These are phyloP conservation scores for Anarrhichthys ocellatus DNA, from an alignment of 2,113 vertebrate genomes.

Conservation along the genomic window DNA sequence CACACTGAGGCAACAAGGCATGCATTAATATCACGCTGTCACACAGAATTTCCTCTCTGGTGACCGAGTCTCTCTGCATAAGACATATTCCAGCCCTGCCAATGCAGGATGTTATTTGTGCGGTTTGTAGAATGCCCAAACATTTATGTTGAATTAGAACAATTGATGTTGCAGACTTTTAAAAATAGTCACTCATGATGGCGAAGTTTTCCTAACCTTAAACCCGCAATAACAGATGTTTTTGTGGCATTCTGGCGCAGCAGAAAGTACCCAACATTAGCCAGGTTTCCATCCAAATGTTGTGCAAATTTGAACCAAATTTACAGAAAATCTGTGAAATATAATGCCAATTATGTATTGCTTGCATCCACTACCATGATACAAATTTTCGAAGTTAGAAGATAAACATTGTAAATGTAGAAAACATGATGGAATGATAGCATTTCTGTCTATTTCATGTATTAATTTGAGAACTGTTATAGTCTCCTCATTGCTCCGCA, in stretches of 20 bases:
- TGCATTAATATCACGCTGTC: constrained; percentile 40
- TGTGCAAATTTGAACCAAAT: background rate
- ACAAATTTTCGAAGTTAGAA: background rate
- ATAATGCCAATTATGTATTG: background rate
- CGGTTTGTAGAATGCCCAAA: background rate
- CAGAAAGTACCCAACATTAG: background rate
- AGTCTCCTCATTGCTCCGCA: too few species aligned
- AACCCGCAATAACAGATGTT: background rate
- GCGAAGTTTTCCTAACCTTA: background rate
- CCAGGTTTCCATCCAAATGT: background rate
- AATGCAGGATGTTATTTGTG: background rate
- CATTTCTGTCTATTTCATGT: background rate
- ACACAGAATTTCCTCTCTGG: constrained; percentile 31
- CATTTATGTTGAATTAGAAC: background rate
- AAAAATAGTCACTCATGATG: background rate
- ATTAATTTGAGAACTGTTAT: too few species aligned
- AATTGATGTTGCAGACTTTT: background rate
- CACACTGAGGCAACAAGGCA: constrained; percentile 9
- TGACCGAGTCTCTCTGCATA: background rate
- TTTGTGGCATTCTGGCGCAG: background rate
- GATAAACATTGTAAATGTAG: background rate
- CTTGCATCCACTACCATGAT: background rate
- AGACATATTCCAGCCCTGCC: constrained; percentile 2
- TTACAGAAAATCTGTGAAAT: background rate
- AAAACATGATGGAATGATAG: background rate